Base-by-base conservation (phyloP, 2,113 vertebrate genomes). In the Megaceryle maxima region DNA sequence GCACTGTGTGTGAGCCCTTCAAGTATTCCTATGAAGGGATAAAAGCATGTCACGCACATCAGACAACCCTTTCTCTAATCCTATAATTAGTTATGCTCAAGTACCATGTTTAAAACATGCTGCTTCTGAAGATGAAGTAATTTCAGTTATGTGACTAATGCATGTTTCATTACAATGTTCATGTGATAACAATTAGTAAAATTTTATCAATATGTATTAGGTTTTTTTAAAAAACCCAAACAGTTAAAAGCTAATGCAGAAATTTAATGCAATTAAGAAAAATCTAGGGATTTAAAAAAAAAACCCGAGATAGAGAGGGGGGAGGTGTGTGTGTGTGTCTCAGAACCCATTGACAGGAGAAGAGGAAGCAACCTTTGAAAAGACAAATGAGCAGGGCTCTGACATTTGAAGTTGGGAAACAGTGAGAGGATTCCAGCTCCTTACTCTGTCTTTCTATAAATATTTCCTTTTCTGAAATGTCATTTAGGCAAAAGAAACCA, bases 281-380 rank as follows among this genome's bases (percentile, higher is more conserved):
- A 56, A 56, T 41, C 11, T 35, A 68, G 35, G 62, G 11, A 33
- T 69, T 66, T n/a, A 28, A 53, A 35, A 50, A 6, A 29, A 48
- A 18, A 53, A 22, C 12, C 2, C 2, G 2, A 16, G 20, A 19
- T 48, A 7, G 4, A 1, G 5, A 0, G 0, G 4, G 1, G 1
- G 2, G 0, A 16, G 5, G 20, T 15, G 3, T 43, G 2, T 50
- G 5, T 64, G 16, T 37, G 37, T 64, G 16, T 64, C 39, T 8
- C 53, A 60, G 39, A 17, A 83, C 13, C 6, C 37, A 37, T 7
- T 9, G 28, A 59, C 11, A 68, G 59, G 9, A 76, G 35, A 81
- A 82, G 12, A 77, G 31, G 19, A 83, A 62, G 12, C 8, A 53
- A 12, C 7, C 44, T 80, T 77, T 67, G 55, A 70, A 69, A 84